Conservation (phyloP, 2,888 invertebrate species). For the Anthrax anthrax region DNA sequence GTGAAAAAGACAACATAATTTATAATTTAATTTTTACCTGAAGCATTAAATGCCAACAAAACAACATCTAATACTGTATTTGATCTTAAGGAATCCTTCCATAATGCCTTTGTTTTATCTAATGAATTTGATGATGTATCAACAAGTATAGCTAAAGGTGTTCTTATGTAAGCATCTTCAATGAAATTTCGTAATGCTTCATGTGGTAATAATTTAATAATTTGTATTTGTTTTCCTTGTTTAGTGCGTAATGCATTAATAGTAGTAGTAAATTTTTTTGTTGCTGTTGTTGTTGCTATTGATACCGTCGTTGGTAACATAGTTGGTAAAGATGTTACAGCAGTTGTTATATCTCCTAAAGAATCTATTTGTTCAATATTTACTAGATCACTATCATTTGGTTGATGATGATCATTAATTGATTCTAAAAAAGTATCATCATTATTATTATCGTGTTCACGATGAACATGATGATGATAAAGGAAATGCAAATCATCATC, state of each 20-base stretch:
- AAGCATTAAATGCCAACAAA: conserved; percentile 28
- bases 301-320: neutral
- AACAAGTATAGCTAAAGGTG: conserved; percentile 33
- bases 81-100: conserved; percentile 29
- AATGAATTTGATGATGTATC: conserved; percentile 29
- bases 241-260: conserved; percentile 14
- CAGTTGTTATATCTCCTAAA: neutral
- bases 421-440: no score
- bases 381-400: neutral
- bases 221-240: conserved; percentile 27
- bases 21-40: conserved; percentile 22
- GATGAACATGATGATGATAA: no score
- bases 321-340: neutral
- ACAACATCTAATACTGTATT: conserved; percentile 33
- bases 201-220: conserved; percentile 21
- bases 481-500: no score
- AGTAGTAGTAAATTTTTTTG: neutral
- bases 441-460: neutral
- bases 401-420: neutral
- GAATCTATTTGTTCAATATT: conserved; percentile 1
- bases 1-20: no score
- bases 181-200: conserved; percentile 32
- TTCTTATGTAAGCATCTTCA: conserved; percentile 33
- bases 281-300: conserved; percentile 8
- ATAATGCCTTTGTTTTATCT: conserved; percentile 28